These are phyloP conservation scores for Linnaemya vulpina DNA, from an alignment of 2,888 invertebrate genomes.

Conservation along the genomic window DNA sequence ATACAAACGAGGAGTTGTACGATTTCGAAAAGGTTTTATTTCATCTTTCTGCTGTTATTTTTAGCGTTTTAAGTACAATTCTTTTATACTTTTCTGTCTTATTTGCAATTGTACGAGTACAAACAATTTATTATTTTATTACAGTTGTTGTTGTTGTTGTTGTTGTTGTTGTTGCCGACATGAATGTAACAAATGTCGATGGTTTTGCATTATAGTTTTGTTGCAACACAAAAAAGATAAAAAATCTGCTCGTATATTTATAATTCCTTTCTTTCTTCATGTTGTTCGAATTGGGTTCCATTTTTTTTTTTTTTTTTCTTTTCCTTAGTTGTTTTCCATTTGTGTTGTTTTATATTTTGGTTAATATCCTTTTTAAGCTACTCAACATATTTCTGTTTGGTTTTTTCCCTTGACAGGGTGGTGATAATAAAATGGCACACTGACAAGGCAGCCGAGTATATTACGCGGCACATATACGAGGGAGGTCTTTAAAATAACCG, in stretches of 20 bases:
- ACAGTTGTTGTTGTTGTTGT: no score
- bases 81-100: constrained; percentile 9
- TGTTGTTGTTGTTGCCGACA: constrained; percentile 70
- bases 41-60: constrained; percentile 11
- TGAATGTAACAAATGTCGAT: constrained; percentile 70
- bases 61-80: constrained; percentile 23
- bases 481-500: neutral
- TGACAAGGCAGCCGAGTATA: neutral
- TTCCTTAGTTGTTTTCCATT: neutral
- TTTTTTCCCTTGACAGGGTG: constrained; percentile 41
- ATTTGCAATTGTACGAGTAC: constrained; percentile 59
- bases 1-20: constrained; percentile 21
- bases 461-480: neutral
- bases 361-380: constrained; percentile 64
- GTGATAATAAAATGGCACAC: constrained; percentile 1
- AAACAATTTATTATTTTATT: constrained; percentile 70
- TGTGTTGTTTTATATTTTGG: constrained; percentile 20
- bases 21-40: constrained; percentile 10
- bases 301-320: constrained; percentile 16
- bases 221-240: constrained; percentile 68
- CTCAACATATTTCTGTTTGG: constrained; percentile 57
- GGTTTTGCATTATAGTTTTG: constrained; percentile 65
- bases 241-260: constrained; percentile 41
- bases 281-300: neutral
- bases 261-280: constrained; percentile 25